phyloP scores from a whole-genome alignment of 2,113 vertebrate species.

The Puffinus mauretanicus region DNA sequence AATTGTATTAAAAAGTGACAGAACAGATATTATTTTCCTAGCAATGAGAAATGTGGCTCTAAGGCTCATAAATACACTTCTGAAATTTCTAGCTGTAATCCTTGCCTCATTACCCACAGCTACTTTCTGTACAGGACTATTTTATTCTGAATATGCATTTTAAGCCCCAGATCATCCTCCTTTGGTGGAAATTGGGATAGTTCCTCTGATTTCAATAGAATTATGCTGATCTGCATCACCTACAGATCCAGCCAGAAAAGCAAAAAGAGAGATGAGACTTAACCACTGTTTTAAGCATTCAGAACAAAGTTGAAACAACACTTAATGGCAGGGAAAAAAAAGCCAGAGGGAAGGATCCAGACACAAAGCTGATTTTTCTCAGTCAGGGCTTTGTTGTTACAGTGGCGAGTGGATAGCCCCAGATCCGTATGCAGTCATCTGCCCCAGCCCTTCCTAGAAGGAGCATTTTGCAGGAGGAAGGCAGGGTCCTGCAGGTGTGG shows the following conservation, averaged over 20 bases:
- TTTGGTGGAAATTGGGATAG: background rate
- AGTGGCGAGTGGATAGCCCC: background rate
- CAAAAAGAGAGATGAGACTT: background rate
- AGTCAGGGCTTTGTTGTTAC: background rate
- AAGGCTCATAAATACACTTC: slow-evolving; percentile 18
- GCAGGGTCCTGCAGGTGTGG: background rate
- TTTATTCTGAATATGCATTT: background rate
- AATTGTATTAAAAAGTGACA: slow-evolving; percentile 41
- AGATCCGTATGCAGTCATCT: background rate
- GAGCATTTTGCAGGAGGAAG: background rate
- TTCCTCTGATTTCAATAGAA: background rate
- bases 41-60: background rate
- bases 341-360: background rate
- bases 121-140: background rate
- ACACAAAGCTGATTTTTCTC: background rate
- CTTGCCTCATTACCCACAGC: background rate
- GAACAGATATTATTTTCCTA: slow-evolving; percentile 5
- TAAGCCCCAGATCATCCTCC: background rate
- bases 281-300: background rate
- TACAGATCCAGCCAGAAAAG: background rate
- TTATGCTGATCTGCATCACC: background rate
- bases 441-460: background rate
- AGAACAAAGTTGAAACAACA: background rate
- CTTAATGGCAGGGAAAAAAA: background rate
- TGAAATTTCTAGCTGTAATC: background rate